Conservation (phyloP, 2,113 vertebrate genomes). For the Eublepharis macularius region DNA sequence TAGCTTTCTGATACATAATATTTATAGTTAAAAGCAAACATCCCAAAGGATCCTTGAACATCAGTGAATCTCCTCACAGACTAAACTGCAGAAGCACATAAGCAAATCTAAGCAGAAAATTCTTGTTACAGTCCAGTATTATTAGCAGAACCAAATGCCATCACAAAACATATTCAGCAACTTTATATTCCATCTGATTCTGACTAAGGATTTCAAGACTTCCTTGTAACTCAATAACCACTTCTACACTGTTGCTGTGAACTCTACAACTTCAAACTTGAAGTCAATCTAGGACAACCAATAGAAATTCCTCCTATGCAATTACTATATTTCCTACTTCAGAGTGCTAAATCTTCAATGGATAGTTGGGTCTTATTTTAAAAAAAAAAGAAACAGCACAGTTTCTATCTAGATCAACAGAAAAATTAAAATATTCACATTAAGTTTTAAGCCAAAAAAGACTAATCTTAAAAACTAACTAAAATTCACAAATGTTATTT, state of each 20-base stretch:
- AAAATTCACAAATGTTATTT: conserved; percentile 47
- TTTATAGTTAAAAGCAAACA: background rate
- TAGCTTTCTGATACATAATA: conserved; percentile 33
- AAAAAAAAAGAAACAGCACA: background rate
- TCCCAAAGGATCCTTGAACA: conserved; percentile 17
- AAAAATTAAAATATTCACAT: conserved; percentile 50
- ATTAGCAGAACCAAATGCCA: conserved; percentile 42
- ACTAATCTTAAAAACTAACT: background rate
- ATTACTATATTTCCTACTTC: conserved; percentile 74
- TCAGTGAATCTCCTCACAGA: conserved; percentile 49
- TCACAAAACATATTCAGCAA: conserved; percentile 50
- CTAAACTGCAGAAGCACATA: background rate
- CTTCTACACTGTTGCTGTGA: conserved; percentile 68
- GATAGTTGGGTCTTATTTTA: conserved; percentile 43
- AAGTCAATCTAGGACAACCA: conserved; percentile 79
- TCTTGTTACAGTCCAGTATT: conserved; percentile 5
- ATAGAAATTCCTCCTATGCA: conserved; percentile 77
- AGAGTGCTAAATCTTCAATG: conserved; percentile 63
- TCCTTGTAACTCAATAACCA: conserved; percentile 69
- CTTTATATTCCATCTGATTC: conserved; percentile 35
- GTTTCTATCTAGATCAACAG: conserved; percentile 19
- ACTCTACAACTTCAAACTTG: conserved; percentile 72
- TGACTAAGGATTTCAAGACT: conserved; percentile 64
- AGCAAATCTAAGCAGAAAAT: background rate
- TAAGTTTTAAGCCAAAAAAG: conserved; percentile 32